Percentiles rank a stretch among this genome's conserved stretches.
Evolutionary conservation across 2,888 invertebrate genomes (phyloP).

Genomic region (Cheilosia variabilis): DNA sequence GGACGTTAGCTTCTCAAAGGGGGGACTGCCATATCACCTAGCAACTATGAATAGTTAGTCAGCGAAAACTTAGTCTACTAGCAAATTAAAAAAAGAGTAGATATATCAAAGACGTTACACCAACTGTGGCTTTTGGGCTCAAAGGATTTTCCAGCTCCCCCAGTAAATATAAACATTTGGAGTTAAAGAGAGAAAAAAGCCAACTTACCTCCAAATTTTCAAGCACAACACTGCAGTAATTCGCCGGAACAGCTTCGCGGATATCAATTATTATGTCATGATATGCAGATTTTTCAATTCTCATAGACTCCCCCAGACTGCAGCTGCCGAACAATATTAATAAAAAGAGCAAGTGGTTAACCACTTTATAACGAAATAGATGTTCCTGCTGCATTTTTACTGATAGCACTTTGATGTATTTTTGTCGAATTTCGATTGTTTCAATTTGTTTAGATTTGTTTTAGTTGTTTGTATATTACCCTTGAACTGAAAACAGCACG

Average conservation of each 20-base stretch:
- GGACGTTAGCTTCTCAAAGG: too few relatives aligned
- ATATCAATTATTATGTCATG: conserved; percentile 62
- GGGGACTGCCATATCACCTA: too few relatives aligned
- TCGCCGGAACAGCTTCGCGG: conserved; percentile 45
- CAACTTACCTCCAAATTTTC: conserved; percentile 56
- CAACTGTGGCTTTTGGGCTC: not conserved
- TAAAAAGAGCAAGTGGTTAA: not conserved
- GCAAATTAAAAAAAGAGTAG: too few relatives aligned
- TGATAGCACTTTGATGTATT: conserved; percentile 8
- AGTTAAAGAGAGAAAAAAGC: not conserved
- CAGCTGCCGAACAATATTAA: not conserved
- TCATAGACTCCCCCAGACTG: conserved; percentile 4
- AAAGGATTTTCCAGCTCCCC: not conserved
- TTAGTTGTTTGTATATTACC: not conserved
- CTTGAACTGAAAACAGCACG: not conserved
- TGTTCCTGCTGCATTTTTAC: not conserved
- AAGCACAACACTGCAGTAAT: conserved; percentile 37
- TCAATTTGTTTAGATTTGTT: not conserved
- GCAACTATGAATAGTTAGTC: too few relatives aligned
- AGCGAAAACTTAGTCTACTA: too few relatives aligned
- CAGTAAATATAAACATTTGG: not conserved
- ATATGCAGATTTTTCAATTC: conserved; percentile 54
- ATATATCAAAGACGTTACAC: too few relatives aligned
- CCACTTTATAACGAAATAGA: not conserved
- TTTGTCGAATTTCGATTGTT: not conserved